phyloP scores from a whole-genome alignment of 2,113 vertebrate genomes.

The Pogona vitticeps region DNA sequence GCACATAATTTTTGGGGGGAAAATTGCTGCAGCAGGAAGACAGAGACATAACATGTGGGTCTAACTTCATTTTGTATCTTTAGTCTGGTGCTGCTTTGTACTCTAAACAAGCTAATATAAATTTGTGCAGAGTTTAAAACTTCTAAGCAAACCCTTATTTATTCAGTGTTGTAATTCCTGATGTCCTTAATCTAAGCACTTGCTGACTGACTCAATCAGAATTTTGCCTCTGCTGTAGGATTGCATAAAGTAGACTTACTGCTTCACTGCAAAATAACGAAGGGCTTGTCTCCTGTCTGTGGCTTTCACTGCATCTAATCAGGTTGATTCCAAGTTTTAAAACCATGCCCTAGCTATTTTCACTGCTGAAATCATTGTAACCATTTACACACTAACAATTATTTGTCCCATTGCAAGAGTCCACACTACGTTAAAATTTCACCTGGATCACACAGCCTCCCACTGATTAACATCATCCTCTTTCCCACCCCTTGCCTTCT shows the following conservation, averaged over 20 bases:
- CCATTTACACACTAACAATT: too few species aligned
- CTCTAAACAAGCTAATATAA: slow-evolving; percentile 40
- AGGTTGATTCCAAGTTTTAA: too few species aligned
- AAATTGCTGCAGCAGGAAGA: slow-evolving; percentile 43
- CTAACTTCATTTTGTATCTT: background rate
- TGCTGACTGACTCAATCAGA: background rate
- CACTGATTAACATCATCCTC: too few species aligned
- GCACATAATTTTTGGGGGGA: background rate
- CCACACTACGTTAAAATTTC: too few species aligned
- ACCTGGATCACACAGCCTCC: too few species aligned
- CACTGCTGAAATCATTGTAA: too few species aligned
- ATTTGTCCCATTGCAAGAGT: too few species aligned
- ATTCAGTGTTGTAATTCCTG: slow-evolving; percentile 34
- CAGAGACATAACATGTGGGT: background rate
- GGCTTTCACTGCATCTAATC: too few species aligned
- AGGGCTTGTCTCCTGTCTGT: too few species aligned
- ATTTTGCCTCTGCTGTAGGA: slow-evolving; percentile 34
- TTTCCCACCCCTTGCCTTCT: too few species aligned
- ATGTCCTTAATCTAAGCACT: slow-evolving; percentile 45
- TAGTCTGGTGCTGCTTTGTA: slow-evolving; percentile 27
- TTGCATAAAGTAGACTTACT: background rate
- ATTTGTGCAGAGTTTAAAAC: slow-evolving; percentile 20
- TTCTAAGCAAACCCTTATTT: slow-evolving; percentile 37
- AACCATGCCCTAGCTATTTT: too few species aligned
- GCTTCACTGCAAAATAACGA: too few species aligned